Base-by-base conservation (phyloP, 2,888 invertebrate genomes). In the Crepidodera aurea region DNA sequence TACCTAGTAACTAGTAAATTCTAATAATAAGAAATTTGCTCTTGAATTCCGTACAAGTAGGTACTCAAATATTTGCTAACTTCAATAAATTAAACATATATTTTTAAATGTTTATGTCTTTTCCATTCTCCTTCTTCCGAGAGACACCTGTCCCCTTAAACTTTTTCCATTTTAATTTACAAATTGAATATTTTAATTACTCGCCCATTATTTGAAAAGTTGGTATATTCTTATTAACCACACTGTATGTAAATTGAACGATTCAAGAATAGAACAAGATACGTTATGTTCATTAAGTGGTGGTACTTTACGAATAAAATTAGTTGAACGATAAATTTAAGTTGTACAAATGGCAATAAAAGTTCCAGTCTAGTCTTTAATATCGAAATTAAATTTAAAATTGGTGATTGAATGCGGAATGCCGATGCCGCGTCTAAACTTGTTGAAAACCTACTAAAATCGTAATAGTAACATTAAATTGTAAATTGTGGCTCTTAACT, bases 241-340 rank as follows among this genome's bases (percentile, higher is more conserved):
- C n/a, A 15, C 39, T 18, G 39, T 53, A 19, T 22, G 34, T 16
- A 53, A 15, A 18, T 13, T 13, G 25, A 53, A 40, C 5, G 16
- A 18, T 42, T 13, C 25, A 53, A 53, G 39, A 53, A 53, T 53
- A 53, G 53, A 39, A 53, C 39, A n/a, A 12, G 40, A 53, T 16
- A 42, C 42, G 53, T 25, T 53, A 53, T 25, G 19, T 53, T 53
- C 37, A 15, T 39, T 53, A 27, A 53, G 53, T 40, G 53, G 25
- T 53, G 12, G 27, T 40, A 53, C 53, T 53, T 22, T 39, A 16
- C 51, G 13, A 51, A 51, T 39, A 51, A 51, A 22, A 40, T 53
- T 40, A 12, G 19, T 16, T 12, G n/a, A n/a, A 10, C 25, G 53
- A 51, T 39, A 51, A 39, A 51, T 22, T 19, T 50, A 22, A 53